A percentile compares a stretch with the other conserved stretches of the same genome.
Evolutionary conservation across 2,888 invertebrate genomes (phyloP).

Genomic region (Rhabditoides inermis): DNA sequence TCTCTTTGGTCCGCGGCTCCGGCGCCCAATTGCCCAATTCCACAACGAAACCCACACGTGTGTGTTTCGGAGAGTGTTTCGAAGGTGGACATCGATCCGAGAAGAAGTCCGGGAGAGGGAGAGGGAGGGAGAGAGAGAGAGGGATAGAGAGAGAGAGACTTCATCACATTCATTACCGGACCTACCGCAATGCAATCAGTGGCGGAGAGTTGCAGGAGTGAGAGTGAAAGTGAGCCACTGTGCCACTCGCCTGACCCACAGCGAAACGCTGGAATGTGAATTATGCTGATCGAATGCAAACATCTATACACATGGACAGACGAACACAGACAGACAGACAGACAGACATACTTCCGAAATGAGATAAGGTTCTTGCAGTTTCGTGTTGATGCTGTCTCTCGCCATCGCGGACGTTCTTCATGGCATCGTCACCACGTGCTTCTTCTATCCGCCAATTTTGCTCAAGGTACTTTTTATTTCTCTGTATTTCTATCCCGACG

Average conservation of each 20-base stretch:
- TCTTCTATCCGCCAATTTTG: conserved; percentile 49
- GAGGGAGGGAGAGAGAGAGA: not conserved
- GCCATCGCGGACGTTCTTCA: conserved; percentile 51
- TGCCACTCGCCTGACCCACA: no score
- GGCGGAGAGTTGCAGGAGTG: no score
- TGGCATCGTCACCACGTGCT: conserved; percentile 46
- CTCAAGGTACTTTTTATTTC: no score
- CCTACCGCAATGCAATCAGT: no score
- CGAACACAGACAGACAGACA: not conserved
- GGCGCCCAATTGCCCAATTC: no score
- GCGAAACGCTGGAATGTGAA: no score
- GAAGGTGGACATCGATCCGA: no score
- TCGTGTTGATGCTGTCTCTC: conserved; percentile 47
- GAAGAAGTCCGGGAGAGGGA: not conserved
- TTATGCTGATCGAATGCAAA: no score
- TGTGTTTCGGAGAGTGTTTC: not conserved
- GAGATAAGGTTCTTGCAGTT: conserved; percentile 25
- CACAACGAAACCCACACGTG: not conserved
- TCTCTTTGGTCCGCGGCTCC: no score
- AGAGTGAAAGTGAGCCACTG: no score
- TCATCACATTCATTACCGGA: no score
- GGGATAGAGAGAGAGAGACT: not conserved
- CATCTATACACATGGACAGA: not conserved
- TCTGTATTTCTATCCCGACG: no score
- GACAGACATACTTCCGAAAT: not conserved